Base-by-base conservation (phyloP, 2,113 vertebrate species). In the Hyla sarda region DNA sequence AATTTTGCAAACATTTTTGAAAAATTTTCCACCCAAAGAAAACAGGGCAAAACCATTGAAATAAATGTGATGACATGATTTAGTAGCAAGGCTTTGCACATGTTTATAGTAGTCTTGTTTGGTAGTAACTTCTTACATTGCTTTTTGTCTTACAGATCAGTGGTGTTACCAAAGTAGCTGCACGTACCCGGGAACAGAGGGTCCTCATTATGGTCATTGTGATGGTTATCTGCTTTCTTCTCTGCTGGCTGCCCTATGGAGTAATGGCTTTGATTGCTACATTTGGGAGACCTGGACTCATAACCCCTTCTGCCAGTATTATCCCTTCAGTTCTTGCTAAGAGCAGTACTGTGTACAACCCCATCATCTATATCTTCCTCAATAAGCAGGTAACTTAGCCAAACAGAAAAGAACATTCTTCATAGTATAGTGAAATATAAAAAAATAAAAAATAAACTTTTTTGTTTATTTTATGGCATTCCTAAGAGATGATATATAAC, bases 181-280 rank as follows among this genome's bases (percentile, higher is more conserved):
- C 87, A n/a, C 88, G 75, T 56, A 65, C 54, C 28, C 41, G 92
- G 11, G 94, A 96, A 88, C 92, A 91, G 86, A 90, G 86, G 0
- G 78, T 95, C 14, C 91, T 95, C 88, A 1, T 91, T 79, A 93
- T 95, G 94, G 94, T 95, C 32, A 50, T 94, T 74, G 89, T 90
- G 80, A 94, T 95, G 95, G 93, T 95, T 75, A 82, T 90, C 69
- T 94, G 93, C 85, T 96, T 94, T 90, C 91, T 96, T 85, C 87
- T 96, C 50, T 96, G 95, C 91, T 96, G 95, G 94, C 89, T 96
- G 88, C 94, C 93, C 0, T 96, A 94, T 1, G 94, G 93, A 0
- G 92, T 93, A 9, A 91, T 90, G 58, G 94, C 94, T 1, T 91
- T 95, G 82, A 84, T 89, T 11, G 89, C 95, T 1, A 93, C 93